These are phyloP conservation scores for Myotis brandtii DNA, from an alignment of 2,113 vertebrate species.

Conservation along the genomic window DNA sequence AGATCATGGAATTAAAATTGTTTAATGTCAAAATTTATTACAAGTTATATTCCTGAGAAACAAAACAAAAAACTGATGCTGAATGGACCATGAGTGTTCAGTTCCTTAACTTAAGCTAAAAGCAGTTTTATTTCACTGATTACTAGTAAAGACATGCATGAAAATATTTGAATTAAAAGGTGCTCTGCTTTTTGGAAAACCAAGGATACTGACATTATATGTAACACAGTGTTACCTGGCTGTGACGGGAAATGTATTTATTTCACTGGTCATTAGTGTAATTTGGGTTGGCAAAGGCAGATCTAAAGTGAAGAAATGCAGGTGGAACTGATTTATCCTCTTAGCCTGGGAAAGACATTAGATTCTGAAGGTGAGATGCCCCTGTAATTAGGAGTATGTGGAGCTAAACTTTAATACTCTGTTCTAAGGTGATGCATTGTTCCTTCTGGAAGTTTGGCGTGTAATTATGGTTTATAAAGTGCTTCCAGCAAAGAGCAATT, in stretches of 20 bases:
- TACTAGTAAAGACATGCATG: not conserved
- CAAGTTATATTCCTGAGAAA: not conserved
- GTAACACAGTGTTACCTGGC: not conserved
- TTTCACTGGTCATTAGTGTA: not conserved
- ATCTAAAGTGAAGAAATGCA: not conserved
- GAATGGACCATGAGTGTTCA: not conserved
- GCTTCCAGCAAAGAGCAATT: not conserved
- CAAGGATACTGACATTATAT: not conserved
- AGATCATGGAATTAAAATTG: not conserved
- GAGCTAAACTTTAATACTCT: not conserved
- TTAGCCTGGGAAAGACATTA: not conserved
- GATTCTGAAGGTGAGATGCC: not conserved
- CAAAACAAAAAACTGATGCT: not conserved
- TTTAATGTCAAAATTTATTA: slow-evolving; percentile 4
- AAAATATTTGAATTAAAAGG: not conserved
- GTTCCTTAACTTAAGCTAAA: not conserved
- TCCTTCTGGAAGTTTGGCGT: not conserved
- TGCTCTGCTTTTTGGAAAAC: not conserved
- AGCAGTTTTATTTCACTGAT: not conserved
- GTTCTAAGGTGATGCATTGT: not conserved
- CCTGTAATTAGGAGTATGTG: not conserved
- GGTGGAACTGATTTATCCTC: not conserved
- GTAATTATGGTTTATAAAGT: not conserved
- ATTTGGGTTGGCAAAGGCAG: not conserved
- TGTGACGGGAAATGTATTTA: not conserved